Percentiles rank a stretch among this genome's conserved stretches.
Evolutionary conservation across 2,888 invertebrate genomes (phyloP).

Genomic region (Tachystola acroxantha): DNA sequence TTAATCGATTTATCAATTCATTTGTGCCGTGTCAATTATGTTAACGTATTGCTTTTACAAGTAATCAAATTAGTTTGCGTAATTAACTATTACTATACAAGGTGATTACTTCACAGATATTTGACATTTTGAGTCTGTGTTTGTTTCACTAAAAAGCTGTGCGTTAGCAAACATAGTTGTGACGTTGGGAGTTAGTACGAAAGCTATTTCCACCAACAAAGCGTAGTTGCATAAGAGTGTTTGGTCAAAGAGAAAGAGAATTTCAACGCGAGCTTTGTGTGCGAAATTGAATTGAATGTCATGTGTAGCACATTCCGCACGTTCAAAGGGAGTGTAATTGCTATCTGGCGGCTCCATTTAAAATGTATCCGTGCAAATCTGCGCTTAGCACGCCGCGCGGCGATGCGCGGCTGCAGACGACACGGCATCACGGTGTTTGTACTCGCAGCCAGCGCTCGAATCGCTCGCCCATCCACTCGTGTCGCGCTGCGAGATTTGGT

Average conservation of each 20-base stretch:
- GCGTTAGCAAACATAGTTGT: too few species aligned
- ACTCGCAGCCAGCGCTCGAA: constrained; percentile 34
- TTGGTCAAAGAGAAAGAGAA: constrained; percentile 65
- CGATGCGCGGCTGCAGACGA: constrained; percentile 27
- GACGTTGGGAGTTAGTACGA: too few species aligned
- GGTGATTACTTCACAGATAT: too few species aligned
- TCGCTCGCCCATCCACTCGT: constrained; percentile 63
- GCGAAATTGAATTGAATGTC: constrained; percentile 72
- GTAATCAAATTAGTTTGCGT: too few species aligned
- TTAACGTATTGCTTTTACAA: neutral
- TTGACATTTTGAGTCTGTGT: too few species aligned
- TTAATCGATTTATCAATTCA: constrained; percentile 6
- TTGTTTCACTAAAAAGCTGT: too few species aligned
- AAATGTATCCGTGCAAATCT: constrained; percentile 70
- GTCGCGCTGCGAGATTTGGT: constrained; percentile 62
- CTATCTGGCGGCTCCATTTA: constrained; percentile 69
- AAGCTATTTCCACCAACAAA: constrained; percentile 47
- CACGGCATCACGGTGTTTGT: constrained; percentile 19
- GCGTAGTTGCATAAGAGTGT: constrained; percentile 55
- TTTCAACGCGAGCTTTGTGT: constrained; percentile 66
- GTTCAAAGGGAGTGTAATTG: constrained; percentile 75
- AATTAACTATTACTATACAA: too few species aligned
- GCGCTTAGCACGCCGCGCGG: constrained; percentile 41
- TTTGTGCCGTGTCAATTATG: constrained; percentile 6
- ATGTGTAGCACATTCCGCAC: constrained; percentile 65